Conservation (phyloP, 2,888 invertebrate genomes). For the Helleia helle region DNA sequence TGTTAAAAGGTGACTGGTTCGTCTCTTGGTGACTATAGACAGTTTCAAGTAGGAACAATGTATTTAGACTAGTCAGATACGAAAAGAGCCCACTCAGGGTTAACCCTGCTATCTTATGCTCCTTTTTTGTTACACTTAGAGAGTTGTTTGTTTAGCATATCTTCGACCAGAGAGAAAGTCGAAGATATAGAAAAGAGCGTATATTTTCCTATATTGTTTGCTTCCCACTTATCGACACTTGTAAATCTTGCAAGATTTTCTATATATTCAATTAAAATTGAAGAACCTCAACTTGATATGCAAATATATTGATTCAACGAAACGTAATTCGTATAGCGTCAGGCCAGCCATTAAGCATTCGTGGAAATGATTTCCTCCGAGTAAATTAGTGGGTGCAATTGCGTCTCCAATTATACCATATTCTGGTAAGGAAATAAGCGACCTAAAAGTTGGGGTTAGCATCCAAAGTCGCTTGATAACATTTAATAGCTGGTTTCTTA, state of each 20-base stretch:
- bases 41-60: too few relatives aligned
- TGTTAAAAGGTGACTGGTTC: too few relatives aligned
- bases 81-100: too few relatives aligned
- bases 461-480: background rate
- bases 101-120: too few relatives aligned
- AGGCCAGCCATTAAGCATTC: conserved; percentile 19
- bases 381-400: conserved; percentile 16
- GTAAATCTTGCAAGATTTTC: background rate
- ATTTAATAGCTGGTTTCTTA: conserved; percentile 4
- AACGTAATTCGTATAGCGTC: conserved; percentile 9
- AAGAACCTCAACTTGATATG: conserved; percentile 10
- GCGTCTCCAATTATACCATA: conserved; percentile 7
- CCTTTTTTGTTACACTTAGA: too few relatives aligned
- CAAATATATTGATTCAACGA: conserved; percentile 14
- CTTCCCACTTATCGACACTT: background rate
- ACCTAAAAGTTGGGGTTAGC: background rate
- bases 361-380: conserved; percentile 22
- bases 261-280: conserved; percentile 4
- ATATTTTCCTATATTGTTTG: too few relatives aligned
- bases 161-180: too few relatives aligned
- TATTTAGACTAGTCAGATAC: too few relatives aligned
- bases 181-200: too few relatives aligned
- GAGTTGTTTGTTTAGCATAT: too few relatives aligned
- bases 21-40: too few relatives aligned
- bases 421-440: background rate